Base-by-base conservation (phyloP, 2,113 vertebrate species). In the Sula dactylatra region DNA sequence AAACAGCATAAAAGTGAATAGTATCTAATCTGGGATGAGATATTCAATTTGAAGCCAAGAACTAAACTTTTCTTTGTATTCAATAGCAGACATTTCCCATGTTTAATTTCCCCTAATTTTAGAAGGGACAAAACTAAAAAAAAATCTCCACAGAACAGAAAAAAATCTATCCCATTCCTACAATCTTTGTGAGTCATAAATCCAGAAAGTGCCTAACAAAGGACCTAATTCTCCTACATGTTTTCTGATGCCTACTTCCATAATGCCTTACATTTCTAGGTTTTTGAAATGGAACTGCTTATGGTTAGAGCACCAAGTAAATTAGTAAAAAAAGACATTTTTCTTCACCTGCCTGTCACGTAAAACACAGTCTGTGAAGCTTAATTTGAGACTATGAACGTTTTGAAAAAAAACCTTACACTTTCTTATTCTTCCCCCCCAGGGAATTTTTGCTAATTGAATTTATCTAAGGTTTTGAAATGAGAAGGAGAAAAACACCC, bases 391-490 rank as follows among this genome's bases (percentile, higher is more conserved):
- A 90, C 7, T 54, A 71, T 2, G 9, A 66, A 74, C 17, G 27
- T 77, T 94, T 67, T 86, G 38, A 74, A 38, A 81, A 88, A 84
- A 92, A 73, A 90, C 36, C 10, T 59, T 82, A 22, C 4, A 40
- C 9, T 61, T 88, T 66, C 16, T 59, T 72, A 77, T 70, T 90
- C 21, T 17, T 73, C 15, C 4, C 6, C 6, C 4, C 31, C 13
- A 1, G 11, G 49, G 49, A 71, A 50, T 86, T 92, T 91, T 91
- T 81, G 38, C 4, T 15, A 67, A 42, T 38, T 49, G 10, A 96
- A 79, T 94, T 96, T 86, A 71, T 49, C 26, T 58, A 66, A 82
- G 59, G 31, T 81, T 92, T 88, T 88, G 40, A 95, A 90, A 92
- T n/a, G 7, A 78, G 32, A 73, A 52, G 16, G 9, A 7, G 1